Base-by-base conservation (phyloP, 2,888 invertebrate genomes). In the Cancer borealis region DNA sequence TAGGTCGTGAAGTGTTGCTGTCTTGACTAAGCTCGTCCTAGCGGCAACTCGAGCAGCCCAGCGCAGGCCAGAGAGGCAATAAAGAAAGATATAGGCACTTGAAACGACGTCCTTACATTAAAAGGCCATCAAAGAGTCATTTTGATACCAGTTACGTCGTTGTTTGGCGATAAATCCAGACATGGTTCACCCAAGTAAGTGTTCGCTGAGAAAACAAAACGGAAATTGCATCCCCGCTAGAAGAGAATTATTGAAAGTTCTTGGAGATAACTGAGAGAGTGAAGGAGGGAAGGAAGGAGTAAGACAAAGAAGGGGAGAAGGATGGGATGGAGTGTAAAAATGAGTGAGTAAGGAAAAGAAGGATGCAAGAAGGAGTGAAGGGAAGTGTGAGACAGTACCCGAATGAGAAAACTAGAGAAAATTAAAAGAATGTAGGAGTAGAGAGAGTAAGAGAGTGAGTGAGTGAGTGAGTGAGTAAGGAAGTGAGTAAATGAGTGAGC, bases 61-160 rank as follows among this genome's bases (percentile, higher is more conserved):
- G 30, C 79, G 79, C 79, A 79, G 30, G 14, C 30, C 79, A 12
- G 30, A 26, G 30, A 30, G 79, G 79, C 30, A 79, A 30, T 79
- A 79, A 79, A 79, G 79, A 79, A 79, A 30, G 26, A 79, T 79
- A 79, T 79, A 79, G 79, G 79, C 26, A 79, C 79, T 79, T 79
- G 30, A 26, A 79, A 79, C 79, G 79, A 30, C 79, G 79, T 79
- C 79, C 79, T 79, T 79, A 79, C 79, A 79, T 79, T 79, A 79
- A 79, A 79, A 79, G 79, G 10, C 79, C 79, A 79, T 79, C 21
- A 79, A 79, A 79, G 79, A 79, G 79, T 79, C 79, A 30, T 79
- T 79, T 79, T 79, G 79, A 79, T 79, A 79, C 30, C 26, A 79
- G 79, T 79, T 79, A 79, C 79, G 79, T 79, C 30, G 79, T 30